Percentiles rank a stretch among this genome's conserved stretches.
These are phyloP conservation scores for Casuarius casuarius DNA, from an alignment of 2,113 vertebrate species.

Conservation along the genomic window DNA sequence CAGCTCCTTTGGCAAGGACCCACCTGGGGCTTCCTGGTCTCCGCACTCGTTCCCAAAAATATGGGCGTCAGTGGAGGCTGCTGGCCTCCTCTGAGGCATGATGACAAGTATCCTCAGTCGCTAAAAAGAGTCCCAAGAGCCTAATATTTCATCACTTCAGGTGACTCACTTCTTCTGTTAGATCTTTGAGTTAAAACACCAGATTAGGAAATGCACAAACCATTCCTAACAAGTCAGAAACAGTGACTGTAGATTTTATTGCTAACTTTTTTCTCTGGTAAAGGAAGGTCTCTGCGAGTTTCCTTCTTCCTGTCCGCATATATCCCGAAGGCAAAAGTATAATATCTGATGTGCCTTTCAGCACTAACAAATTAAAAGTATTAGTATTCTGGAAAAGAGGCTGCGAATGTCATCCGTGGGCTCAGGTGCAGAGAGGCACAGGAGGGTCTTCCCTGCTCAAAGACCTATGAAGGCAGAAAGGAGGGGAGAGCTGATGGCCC, in stretches of 20 bases:
- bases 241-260: too few relatives aligned
- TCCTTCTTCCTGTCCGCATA: background rate
- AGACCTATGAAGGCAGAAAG: background rate
- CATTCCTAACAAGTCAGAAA: too few relatives aligned
- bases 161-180: background rate
- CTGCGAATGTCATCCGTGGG: background rate
- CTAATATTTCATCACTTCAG: background rate
- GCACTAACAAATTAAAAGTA: background rate
- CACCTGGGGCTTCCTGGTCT: background rate
- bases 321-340: background rate
- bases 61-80: background rate
- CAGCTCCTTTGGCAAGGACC: background rate
- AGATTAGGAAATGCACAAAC: background rate
- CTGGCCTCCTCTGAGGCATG: background rate
- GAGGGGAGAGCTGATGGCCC: background rate
- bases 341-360: background rate
- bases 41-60: background rate
- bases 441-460: background rate
- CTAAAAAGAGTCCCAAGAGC: background rate
- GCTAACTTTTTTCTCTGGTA: too few relatives aligned
- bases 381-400: background rate
- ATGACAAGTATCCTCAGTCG: background rate
- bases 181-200: background rate
- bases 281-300: background rate
- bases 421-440: background rate